These are phyloP conservation scores for Thumatha senex DNA, from an alignment of 2,888 invertebrate genomes.

Conservation along the genomic window DNA sequence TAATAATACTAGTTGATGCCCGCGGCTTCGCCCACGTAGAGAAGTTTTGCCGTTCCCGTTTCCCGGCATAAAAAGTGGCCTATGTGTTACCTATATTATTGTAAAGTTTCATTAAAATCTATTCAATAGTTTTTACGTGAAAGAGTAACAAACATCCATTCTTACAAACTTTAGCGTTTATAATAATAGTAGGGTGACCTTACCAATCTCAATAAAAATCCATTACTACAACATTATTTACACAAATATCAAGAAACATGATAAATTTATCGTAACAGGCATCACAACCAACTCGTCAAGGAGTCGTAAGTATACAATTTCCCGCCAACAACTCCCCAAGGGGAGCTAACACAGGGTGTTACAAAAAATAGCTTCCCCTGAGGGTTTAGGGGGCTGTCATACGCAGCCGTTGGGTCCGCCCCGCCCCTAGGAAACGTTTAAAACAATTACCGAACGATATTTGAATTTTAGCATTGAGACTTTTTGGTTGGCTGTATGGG, in stretches of 20 bases:
- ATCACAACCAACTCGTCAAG: constrained; percentile 30
- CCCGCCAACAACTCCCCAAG: constrained; percentile 21
- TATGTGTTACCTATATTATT: too few species aligned
- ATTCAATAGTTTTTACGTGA: too few species aligned
- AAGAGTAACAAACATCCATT: too few species aligned
- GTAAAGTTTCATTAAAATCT: too few species aligned
- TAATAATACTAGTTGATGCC: too few species aligned
- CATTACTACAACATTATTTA: not conserved
- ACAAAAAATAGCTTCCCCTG: constrained; percentile 72
- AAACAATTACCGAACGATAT: constrained; percentile 64
- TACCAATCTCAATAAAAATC: not conserved
- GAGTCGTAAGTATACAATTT: constrained; percentile 33
- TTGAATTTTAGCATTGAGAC: constrained; percentile 50
- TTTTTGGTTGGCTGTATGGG: constrained; percentile 28
- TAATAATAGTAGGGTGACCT: too few species aligned
- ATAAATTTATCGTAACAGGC: constrained; percentile 14
- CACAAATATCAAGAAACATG: constrained; percentile 6
- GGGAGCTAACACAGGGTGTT: constrained; percentile 56
- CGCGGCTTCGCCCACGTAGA: too few species aligned
- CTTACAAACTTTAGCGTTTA: too few species aligned
- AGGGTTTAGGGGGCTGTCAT: constrained; percentile 64
- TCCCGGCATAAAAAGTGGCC: too few species aligned
- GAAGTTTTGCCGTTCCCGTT: too few species aligned
- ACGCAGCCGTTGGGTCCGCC: constrained; percentile 53
- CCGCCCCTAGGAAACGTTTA: constrained; percentile 49